A percentile compares a stretch with the other conserved stretches of the same genome.
These are phyloP conservation scores for Tiliacea citrago DNA, from an alignment of 2,888 invertebrate genomes.

Conservation along the genomic window DNA sequence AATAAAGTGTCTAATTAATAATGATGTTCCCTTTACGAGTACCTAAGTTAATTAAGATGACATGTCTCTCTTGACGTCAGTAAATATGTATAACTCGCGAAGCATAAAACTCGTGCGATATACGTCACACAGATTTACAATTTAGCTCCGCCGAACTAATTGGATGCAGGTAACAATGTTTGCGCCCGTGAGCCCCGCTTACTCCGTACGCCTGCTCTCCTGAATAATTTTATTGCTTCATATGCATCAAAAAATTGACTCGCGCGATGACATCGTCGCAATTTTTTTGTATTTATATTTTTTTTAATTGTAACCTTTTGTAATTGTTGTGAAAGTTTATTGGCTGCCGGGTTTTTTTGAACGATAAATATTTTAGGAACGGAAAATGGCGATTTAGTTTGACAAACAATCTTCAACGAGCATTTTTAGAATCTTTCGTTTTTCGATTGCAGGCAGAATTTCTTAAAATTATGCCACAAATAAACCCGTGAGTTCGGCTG, in stretches of 20 bases:
- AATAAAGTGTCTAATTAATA: constrained; percentile 57
- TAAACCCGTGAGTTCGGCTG: neutral
- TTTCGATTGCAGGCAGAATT: neutral
- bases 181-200: constrained; percentile 70
- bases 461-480: neutral
- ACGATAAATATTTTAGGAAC: neutral
- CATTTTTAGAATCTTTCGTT: neutral
- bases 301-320: constrained; percentile 41
- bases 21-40: constrained; percentile 43
- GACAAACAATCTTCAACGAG: neutral
- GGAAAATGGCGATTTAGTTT: constrained; percentile 1
- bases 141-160: constrained; percentile 79
- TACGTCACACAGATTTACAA: constrained; percentile 76
- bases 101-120: constrained; percentile 49
- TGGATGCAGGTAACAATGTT: constrained; percentile 82
- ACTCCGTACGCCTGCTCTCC: constrained; percentile 54
- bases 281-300: constrained; percentile 31
- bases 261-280: constrained; percentile 25
- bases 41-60: constrained; percentile 52
- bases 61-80: constrained; percentile 26
- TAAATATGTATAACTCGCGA: constrained; percentile 41
- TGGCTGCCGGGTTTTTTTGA: neutral
- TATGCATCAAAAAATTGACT: constrained; percentile 69
- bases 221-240: constrained; percentile 73
- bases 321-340: constrained; percentile 25